Evolutionary conservation across 2,797 vertebrate species (phyloP), one percentile per base, ranked within the genome.

Genomic region (Synaphobranchus kaupii): DNA sequence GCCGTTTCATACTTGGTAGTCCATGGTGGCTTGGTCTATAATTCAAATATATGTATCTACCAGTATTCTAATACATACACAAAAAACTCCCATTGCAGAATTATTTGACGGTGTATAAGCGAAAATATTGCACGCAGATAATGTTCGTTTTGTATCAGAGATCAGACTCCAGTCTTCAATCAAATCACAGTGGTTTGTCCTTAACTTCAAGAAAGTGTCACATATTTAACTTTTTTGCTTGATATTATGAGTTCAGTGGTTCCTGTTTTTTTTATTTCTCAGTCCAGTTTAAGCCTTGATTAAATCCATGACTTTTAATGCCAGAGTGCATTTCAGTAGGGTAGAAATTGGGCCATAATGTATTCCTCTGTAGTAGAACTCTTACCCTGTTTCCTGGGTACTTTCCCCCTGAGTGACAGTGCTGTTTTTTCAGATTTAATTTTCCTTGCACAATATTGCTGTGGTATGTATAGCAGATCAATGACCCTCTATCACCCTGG

Each of bases 401-500:
- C 17, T 66, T 84, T 84, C 25, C 56, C 7, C 34, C 9, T 60
- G 28, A 78, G 28, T 66, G 83, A 84, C 83, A 84, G 56, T 63
- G 54, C 58, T 84, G 34, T 39, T 66, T 66, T 39, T 22, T 22
- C 56, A 63, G 82, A 84, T 60, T 84, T 31, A 0, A 48, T 48
- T 84, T 84, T 60, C 83, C 28, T 56, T 84, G 22, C 50, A 17
- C 56, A 56, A 60, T 25, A 63, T 44, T 63, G 56, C 56, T 84
- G 83, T 66, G 31, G 39, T 28, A 31, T 84, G 56, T 84, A 48
- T 44, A 84, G 39, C 56, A 66, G 83, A 39, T 84, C 58, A 84
- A 39, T 84, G 83, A 66, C 54, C 58, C 83, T 22, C 56, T 22
- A 84, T 63, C 56, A 63, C 58, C 28, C 39, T 25, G 13, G 20